Base-by-base conservation (phyloP, 2,113 vertebrate species). In the Nestor notabilis region DNA sequence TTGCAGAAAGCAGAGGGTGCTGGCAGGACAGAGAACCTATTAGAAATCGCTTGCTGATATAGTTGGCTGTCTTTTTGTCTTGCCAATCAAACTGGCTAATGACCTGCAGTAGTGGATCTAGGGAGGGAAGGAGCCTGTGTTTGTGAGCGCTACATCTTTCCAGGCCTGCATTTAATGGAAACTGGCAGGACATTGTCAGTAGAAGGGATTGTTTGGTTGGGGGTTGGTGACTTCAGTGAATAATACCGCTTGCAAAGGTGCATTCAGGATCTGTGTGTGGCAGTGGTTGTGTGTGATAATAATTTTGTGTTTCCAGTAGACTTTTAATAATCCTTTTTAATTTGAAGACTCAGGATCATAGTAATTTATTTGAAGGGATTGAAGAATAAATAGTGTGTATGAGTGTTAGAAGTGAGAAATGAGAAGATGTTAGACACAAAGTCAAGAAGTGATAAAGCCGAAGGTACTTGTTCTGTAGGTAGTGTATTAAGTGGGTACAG, bases 261-360 rank as follows among this genome's bases (percentile, higher is more conserved):
- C 17, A 7, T 77, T 85, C 18, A 19, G 20, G 16, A 46, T 72
- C 49, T 60, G 0, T 68, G 25, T 61, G 28, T 71, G 39, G 31
- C 20, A 65, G 35, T 19, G 61, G 7, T 10, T 49, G 18, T 35
- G 23, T 60, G 35, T 17, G 24, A 37, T 76, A n/a, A 9, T 49
- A 0, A 0, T 35, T 79, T 64, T 47, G n/a, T 83, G 23, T 58
- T 79, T 17, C 14, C 3, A 1, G 21, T 61, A 53, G 76, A 24
- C 35, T 60, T n/a, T 33, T 60, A 18, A 0, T 17, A 52, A 69
- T 72, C 16, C 1, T 83, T 20, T 60, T 64, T 90, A 17, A 20
- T 60, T 86, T 50, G 80, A 65, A 61, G 13, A 11, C 29, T 65
- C 20, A 47, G 8, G 16, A 39, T 71, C 47, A 19, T 56, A 11